A percentile compares a stretch with the other conserved stretches of the same genome.
These are phyloP conservation scores for Etheostoma nigrum DNA, from an alignment of 2,797 vertebrate genomes.

Conservation along the genomic window DNA sequence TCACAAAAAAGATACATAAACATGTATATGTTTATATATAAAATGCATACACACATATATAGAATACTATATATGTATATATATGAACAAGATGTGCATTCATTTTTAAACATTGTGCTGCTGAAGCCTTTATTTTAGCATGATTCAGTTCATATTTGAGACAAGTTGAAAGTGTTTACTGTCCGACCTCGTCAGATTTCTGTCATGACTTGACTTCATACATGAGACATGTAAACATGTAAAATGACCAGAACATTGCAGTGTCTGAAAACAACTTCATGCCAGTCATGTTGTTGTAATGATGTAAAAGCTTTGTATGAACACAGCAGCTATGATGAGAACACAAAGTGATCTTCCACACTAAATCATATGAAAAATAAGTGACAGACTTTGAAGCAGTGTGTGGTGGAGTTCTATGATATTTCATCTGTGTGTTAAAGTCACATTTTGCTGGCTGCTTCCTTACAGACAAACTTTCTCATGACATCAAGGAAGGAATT, in stretches of 20 bases:
- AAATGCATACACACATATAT: too few species aligned
- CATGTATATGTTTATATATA: too few species aligned
- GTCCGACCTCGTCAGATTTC: not conserved
- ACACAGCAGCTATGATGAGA: not conserved
- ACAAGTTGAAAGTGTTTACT: too few species aligned
- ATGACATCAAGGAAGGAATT: conserved; percentile 64
- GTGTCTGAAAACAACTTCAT: not conserved
- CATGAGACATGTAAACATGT: not conserved
- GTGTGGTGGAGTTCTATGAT: not conserved
- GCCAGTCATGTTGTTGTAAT: not conserved
- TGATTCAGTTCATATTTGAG: too few species aligned
- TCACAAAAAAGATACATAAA: conserved; percentile 10
- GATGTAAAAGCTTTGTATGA: not conserved
- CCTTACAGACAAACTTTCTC: conserved; percentile 38
- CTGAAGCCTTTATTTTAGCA: too few species aligned
- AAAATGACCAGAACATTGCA: not conserved
- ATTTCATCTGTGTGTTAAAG: conserved; percentile 1
- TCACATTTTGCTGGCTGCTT: conserved; percentile 24
- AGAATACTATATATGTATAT: too few species aligned
- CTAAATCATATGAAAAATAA: not conserved
- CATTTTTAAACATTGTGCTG: too few species aligned
- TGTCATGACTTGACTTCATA: not conserved
- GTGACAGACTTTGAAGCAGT: too few species aligned
- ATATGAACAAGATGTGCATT: too few species aligned
- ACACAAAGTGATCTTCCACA: not conserved